Conservation (phyloP, 2,888 invertebrate species). For the Apamea crenata region DNA sequence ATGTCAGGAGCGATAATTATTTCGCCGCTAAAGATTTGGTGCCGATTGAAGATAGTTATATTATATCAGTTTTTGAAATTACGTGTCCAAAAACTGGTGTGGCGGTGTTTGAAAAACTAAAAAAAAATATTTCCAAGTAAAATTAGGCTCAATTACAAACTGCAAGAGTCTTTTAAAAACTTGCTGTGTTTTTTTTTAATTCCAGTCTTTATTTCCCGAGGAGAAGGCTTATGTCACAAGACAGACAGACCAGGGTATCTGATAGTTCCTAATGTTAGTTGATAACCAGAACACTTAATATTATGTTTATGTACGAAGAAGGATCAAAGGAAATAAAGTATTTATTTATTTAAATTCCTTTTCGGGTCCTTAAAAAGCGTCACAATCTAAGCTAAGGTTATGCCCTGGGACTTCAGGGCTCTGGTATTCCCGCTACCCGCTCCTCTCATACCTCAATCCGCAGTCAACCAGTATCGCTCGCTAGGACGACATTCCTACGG, state of each 20-base stretch:
- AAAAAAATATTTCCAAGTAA: background rate
- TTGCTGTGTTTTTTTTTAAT: background rate
- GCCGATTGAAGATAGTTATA: background rate
- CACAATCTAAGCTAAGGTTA: no score
- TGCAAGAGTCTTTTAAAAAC: background rate
- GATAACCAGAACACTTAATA: background rate
- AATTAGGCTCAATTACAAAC: background rate
- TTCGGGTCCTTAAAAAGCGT: background rate
- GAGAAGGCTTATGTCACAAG: background rate
- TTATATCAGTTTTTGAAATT: background rate
- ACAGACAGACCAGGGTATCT: background rate
- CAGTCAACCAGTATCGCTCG: constrained; percentile 71
- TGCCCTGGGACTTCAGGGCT: background rate
- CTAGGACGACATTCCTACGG: constrained; percentile 84
- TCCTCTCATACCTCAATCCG: constrained; percentile 61
- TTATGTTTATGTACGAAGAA: background rate
- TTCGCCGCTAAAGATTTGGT: background rate
- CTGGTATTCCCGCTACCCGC: constrained; percentile 64
- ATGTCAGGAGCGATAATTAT: constrained; percentile 19
- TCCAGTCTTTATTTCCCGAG: background rate
- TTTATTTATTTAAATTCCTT: background rate
- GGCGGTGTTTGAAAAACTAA: background rate
- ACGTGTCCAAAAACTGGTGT: background rate
- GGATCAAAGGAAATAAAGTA: background rate
- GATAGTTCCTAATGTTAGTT: background rate